These are phyloP conservation scores for Eupithecia subumbrata DNA, from an alignment of 2,888 invertebrate species.

Conservation along the genomic window DNA sequence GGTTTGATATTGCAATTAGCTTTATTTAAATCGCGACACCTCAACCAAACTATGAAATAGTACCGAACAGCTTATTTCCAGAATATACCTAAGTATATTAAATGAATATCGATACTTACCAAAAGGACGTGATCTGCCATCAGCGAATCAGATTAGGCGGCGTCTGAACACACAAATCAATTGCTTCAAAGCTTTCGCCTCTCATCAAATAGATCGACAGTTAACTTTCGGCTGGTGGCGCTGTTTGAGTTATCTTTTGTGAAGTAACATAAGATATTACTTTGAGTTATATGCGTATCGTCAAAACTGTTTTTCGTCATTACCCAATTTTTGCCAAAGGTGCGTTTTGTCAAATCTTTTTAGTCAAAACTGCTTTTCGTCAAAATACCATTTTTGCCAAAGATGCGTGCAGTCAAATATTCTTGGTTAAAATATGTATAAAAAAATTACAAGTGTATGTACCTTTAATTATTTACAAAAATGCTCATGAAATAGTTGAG, in stretches of 20 bases:
- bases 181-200: constrained; percentile 21
- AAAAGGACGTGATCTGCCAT: constrained; percentile 39
- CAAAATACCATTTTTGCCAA: too few relatives aligned
- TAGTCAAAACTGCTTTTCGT: too few relatives aligned
- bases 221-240: constrained; percentile 9
- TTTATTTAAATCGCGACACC: background rate
- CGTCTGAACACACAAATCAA: constrained; percentile 38
- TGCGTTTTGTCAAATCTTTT: too few relatives aligned
- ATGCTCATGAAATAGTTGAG: too few relatives aligned
- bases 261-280: background rate
- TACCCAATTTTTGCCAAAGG: too few relatives aligned
- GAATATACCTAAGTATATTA: constrained; percentile 11
- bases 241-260: constrained; percentile 12
- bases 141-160: constrained; percentile 30
- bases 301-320: too few relatives aligned
- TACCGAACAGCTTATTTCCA: background rate
- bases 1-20: background rate
- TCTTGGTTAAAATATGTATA: too few relatives aligned
- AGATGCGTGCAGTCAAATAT: too few relatives aligned
- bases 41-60: background rate
- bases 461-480: too few relatives aligned
- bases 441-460: too few relatives aligned
- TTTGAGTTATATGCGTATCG: too few relatives aligned
- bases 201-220: constrained; percentile 26
- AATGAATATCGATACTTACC: constrained; percentile 26